phyloP scores from a whole-genome alignment of 2,888 invertebrate species.

The Mythimna vitellina region DNA sequence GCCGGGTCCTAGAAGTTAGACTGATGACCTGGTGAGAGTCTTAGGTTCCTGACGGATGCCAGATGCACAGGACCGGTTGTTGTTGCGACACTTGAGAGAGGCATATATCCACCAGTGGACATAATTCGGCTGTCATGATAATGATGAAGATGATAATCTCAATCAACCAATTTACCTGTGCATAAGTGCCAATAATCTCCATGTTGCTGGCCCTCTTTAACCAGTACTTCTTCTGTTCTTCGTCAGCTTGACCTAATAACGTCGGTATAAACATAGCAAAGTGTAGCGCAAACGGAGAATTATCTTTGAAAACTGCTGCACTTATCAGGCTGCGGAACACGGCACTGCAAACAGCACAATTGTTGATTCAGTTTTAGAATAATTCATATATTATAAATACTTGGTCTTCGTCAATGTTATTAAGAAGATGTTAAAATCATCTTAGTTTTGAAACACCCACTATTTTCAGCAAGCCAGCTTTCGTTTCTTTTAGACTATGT shows the following conservation, averaged over 20 bases:
- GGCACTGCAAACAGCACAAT: conserved; percentile 80
- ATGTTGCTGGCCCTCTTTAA: conserved; percentile 94
- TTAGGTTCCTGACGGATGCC: too few species aligned
- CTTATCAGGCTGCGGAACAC: conserved; percentile 91
- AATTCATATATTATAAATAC: too few species aligned
- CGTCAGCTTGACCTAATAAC: conserved; percentile 95
- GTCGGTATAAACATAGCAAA: conserved; percentile 97
- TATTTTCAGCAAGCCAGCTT: background rate
- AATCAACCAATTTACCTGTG: conserved; percentile 91
- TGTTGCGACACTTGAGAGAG: too few species aligned
- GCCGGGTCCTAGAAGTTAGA: too few species aligned
- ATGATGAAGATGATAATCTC: too few species aligned
- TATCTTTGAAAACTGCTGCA: conserved; percentile 93
- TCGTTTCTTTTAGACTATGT: background rate
- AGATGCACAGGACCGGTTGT: too few species aligned
- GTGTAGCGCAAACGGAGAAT: conserved; percentile 93
- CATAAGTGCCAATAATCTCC: conserved; percentile 97
- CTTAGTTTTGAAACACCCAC: background rate
- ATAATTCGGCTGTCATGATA: too few species aligned
- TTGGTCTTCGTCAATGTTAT: background rate
- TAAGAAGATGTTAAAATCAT: background rate
- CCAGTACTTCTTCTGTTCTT: conserved; percentile 97
- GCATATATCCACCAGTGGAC: too few species aligned
- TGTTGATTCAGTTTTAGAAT: background rate
- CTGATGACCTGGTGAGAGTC: too few species aligned